Base-by-base conservation (phyloP, 92 coral and sea anemone genomes). In the Montipora capitata region DNA sequence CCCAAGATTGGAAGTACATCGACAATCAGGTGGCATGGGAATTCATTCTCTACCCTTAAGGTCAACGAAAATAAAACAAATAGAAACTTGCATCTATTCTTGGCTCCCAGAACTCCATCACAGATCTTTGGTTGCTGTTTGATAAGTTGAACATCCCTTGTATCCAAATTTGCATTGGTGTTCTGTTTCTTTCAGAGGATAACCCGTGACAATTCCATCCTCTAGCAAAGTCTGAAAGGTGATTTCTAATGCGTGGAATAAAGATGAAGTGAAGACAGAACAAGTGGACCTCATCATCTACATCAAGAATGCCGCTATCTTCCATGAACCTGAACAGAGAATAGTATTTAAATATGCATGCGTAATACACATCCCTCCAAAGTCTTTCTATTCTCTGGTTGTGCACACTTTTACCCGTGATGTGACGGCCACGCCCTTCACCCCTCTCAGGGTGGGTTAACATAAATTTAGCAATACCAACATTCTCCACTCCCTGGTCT, bases 31-130 rank as follows among this genome's bases (percentile, higher is more conserved):
- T 27, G 35, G 35, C 35, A 27, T 27, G 35, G 35, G 35, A 27
- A 27, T 27, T 27, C 35, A 27, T 27, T 27, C 35, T 27, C 35
- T 27, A 27, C 35, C 35, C 35, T 27, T 27, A 27, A 27, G 35
- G 35, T 27, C 35, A 27, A 27, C 35, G 35, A 27, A 27, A 27
- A 27, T 27, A 27, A 27, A 27, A 27, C 35, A 27, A 27, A 27
- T 27, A 27, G 35, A 27, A 27, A 82, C 87, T 61, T 57, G 82
- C 89, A 64, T 81, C 56, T 40, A 74, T 87, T 51, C 57, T 87
- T 40, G 83, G 81, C 82, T 92, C 91, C 90, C 92, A 87, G 79
- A 92, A 78, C 62, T 88, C 95, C 74, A 87, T 88, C n/a, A 79
- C 86, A 70, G 87, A 82, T 57, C 87, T 83, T 15, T 92, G 85